These are phyloP conservation scores for Branchellion lobata DNA, from an alignment of 2,888 invertebrate genomes.

Conservation along the genomic window DNA sequence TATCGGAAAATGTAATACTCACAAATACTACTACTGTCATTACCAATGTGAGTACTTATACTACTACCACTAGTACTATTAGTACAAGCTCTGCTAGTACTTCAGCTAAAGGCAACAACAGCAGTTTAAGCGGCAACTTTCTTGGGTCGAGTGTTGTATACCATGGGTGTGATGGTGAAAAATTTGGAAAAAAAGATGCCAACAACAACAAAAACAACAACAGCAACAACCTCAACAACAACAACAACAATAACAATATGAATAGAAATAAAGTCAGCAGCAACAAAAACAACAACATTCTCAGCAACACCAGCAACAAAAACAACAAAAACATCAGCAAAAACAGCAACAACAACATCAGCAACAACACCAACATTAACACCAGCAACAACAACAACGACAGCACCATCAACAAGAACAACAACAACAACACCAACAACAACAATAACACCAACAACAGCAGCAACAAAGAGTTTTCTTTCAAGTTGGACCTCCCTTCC, in stretches of 20 bases:
- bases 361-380: neutral
- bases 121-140: too few relatives aligned
- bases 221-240: neutral
- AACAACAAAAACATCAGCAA: neutral
- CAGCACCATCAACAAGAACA: constrained; percentile 4
- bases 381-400: constrained; percentile 6
- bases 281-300: neutral
- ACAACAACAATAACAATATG: neutral
- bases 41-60: too few relatives aligned
- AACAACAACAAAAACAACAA: neutral
- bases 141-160: too few relatives aligned
- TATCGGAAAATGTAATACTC: too few relatives aligned
- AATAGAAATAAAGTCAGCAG: neutral
- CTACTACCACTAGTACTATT: too few relatives aligned
- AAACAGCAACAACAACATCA: constrained; percentile 1
- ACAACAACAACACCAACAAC: constrained; percentile 9
- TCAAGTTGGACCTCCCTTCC: neutral
- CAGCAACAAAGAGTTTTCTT: neutral
- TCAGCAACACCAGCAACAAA: neutral
- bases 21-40: too few relatives aligned
- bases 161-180: too few relatives aligned
- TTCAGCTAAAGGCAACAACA: too few relatives aligned
- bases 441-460: constrained; percentile 12
- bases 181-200: neutral
- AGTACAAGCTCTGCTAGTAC: too few relatives aligned